These are phyloP conservation scores for Antechinus flavipes DNA, from an alignment of 2,113 vertebrate species.

Conservation along the genomic window DNA sequence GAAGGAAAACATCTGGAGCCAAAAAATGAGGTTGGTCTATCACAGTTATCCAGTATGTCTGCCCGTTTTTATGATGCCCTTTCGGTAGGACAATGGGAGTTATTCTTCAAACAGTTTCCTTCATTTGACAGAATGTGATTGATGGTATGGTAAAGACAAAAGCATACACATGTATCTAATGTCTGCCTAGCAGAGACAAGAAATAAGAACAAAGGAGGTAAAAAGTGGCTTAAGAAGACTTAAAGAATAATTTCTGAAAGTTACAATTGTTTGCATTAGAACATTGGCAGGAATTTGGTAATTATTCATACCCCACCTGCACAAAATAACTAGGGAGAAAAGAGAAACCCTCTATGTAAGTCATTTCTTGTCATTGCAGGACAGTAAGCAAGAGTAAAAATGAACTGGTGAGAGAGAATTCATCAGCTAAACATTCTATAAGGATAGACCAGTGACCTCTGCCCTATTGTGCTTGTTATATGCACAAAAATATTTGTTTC, in stretches of 20 bases:
- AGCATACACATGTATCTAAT: neutral
- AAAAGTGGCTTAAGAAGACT: neutral
- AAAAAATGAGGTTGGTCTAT: neutral
- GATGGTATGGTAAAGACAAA: neutral
- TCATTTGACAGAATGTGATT: neutral
- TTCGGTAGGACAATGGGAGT: neutral
- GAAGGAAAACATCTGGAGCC: neutral
- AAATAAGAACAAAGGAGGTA: neutral
- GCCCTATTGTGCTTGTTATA: neutral
- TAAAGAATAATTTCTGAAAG: neutral
- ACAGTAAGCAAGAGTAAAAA: neutral
- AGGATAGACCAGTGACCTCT: neutral
- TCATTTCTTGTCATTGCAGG: neutral
- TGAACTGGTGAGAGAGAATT: neutral
- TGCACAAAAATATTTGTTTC: neutral
- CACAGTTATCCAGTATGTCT: neutral
- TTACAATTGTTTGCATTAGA: neutral
- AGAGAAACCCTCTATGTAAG: neutral
- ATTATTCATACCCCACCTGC: neutral
- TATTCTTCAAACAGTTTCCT: neutral
- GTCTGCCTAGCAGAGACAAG: neutral
- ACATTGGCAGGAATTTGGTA: neutral
- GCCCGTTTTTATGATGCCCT: neutral
- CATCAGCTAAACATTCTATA: neutral
- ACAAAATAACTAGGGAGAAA: neutral